Conservation (phyloP, 23 tunicate genomes). For the Trididemnum nubilum region DNA sequence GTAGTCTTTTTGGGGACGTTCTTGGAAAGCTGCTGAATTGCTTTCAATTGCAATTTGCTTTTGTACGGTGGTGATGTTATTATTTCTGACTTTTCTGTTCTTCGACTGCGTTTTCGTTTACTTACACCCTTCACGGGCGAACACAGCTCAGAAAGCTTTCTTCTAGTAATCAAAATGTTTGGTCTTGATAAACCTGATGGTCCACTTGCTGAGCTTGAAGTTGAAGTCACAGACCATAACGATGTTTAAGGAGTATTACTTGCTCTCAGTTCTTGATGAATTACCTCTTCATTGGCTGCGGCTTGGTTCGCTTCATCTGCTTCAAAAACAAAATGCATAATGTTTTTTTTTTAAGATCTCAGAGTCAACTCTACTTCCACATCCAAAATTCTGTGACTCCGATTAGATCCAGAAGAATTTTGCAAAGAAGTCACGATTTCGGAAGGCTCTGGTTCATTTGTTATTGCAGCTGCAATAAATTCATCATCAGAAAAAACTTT, state of each 20-base stretch:
- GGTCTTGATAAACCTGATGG: not conserved
- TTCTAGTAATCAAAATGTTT: not conserved
- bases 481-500: constrained; percentile 10
- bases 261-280: not conserved
- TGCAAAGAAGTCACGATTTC: not conserved
- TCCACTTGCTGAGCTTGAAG: not conserved
- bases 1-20: not conserved
- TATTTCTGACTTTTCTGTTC: not conserved
- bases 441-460: not conserved
- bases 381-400: not conserved
- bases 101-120: not conserved
- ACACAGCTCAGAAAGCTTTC: not conserved
- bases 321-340: not conserved
- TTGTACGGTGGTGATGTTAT: not conserved
- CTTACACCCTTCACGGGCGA: not conserved
- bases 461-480: constrained; percentile 3
- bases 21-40: not conserved
- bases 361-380: not conserved
- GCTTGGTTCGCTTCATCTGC: not conserved
- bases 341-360: not conserved
- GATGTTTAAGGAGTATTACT: not conserved
- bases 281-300: not conserved
- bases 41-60: not conserved
- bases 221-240: not conserved
- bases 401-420: not conserved